Base-by-base conservation (phyloP, 2,797 vertebrate species). In the Hydrophis major region DNA sequence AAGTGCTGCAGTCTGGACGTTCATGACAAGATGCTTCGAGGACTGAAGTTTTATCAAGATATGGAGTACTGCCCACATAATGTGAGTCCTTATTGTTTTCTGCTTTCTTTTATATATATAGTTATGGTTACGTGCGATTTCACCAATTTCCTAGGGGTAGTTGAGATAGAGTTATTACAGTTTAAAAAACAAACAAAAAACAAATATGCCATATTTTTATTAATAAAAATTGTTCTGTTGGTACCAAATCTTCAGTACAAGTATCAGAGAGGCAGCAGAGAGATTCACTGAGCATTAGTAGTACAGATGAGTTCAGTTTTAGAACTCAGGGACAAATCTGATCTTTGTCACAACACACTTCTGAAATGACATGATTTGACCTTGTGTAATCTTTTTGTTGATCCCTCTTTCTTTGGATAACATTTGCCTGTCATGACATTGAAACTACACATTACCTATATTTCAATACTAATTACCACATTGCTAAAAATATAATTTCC, bases 31-130 rank as follows among this genome's bases (percentile, higher is more conserved):
- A 96, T 98, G 86, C 97, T 96, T 63, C 97, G 99, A 91, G 99
- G 98, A 0, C 98, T 99, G 42, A 97, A 97, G 92, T 98, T 99
- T 96, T 99, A 99, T 96, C 99, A 99, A 97, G 93, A 96, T 0
- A 97, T 97, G 93, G 98, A 98, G 94, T 98, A 98, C 96, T 99
- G 99, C 94, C 99, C 99, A 1, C 97, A 98, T 59, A 98, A 98
- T 93, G 99, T 99, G 96, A 99, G 98, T 95, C 86, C 42, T 88
- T 69, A 0, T 47, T 3, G 18, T 83, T 90, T 37, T n/a, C 3
- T 32, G 0, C n/a, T 63, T 5, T 86, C 12, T 91, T 18, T 13
- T 55, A 55, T 55, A 55, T 55, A 55, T 55, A 55, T 13, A 55
- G 55, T 53, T 53, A 10, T 53, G 50, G 50, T 55, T 60, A 27